Evolutionary conservation across 2,113 vertebrate genomes (phyloP), one percentile per base, ranked within the genome.

Genomic region (Hylia prasina): DNA sequence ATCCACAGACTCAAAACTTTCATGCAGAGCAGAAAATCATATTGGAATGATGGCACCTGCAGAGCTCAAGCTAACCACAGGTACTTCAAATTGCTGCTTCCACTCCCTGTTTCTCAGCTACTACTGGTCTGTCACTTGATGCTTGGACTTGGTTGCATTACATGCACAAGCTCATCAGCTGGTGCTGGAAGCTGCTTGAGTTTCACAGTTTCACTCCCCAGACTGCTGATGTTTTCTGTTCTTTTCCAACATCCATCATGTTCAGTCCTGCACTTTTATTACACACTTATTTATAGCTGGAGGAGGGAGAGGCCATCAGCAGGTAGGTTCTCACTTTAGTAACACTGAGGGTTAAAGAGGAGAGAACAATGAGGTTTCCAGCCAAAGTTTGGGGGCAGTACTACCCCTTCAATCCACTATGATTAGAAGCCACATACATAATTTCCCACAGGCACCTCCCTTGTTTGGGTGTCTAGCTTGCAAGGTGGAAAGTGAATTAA

Each of bases 71-170:
- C 27, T 68, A 68, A 75, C 40, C 50, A 57, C 11, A 89, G 63
- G 45, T 54, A 83, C 27, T 56, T 60, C 35, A 79, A 30, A 87
- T 77, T 87, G n/a, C 37, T 83, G 54, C 37, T 81, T 83, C 54
- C 39, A 37, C 18, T 78, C 40, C 31, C 53, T n/a, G 8, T 42
- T 84, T 70, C 47, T 85, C 78, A 79, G 70, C 18, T 44, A 68
- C 37, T 35, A 19, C 23, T 33, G n/a, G 7, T 47, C 50, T 45
- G 17, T 40, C 76, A 70, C 60, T 50, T 50, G 64, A 63, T 33
- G 25, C 44, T 45, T 27, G 17, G 33, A 51, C 51, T 35, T 2
- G 0, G 23, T 2, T 72, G n/a, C 3, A 0, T 8, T 56, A 54
- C 0, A 0, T 28, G 44, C 35, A 60, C 4, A 4, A 56, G 35